phyloP scores from a whole-genome alignment of 35 echinoderm and acorn worm genomes.

The Holothuria glaberrima region DNA sequence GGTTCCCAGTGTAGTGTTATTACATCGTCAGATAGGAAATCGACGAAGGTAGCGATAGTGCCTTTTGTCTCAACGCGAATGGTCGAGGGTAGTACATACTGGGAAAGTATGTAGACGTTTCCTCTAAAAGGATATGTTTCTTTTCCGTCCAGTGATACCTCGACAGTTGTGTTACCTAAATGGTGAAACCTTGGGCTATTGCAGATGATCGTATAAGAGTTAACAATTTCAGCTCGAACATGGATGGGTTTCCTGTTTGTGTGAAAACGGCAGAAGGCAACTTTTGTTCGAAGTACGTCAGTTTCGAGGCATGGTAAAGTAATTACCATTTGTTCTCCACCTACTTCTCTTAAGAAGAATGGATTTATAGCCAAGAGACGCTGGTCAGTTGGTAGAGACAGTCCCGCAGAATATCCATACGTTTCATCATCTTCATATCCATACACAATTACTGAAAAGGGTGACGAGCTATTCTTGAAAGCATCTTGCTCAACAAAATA shows the following conservation, averaged over 20 bases:
- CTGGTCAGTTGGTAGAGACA: constrained; percentile 65
- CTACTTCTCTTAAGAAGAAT: constrained; percentile 64
- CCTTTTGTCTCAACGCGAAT: constrained; percentile 17
- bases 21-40: background rate
- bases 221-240: constrained; percentile 8
- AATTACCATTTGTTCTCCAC: constrained; percentile 54
- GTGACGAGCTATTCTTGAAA: background rate
- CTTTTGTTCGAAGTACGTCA: background rate
- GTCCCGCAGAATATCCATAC: constrained; percentile 70
- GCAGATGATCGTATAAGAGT: constrained; percentile 54
- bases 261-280: constrained; percentile 50
- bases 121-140: constrained; percentile 61
- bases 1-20: background rate
- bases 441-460: constrained; percentile 73
- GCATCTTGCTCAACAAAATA: constrained; percentile 63
- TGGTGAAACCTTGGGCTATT: constrained; percentile 61
- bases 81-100: constrained; percentile 50
- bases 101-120: constrained; percentile 58
- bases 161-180: constrained; percentile 29
- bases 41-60: background rate
- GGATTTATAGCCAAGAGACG: constrained; percentile 58
- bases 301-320: constrained; percentile 67
- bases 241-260: background rate
- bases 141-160: constrained; percentile 63
- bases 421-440: constrained; percentile 65